These are phyloP conservation scores for Bradypodion ventrale DNA, from an alignment of 2,797 vertebrate species.

Conservation along the genomic window DNA sequence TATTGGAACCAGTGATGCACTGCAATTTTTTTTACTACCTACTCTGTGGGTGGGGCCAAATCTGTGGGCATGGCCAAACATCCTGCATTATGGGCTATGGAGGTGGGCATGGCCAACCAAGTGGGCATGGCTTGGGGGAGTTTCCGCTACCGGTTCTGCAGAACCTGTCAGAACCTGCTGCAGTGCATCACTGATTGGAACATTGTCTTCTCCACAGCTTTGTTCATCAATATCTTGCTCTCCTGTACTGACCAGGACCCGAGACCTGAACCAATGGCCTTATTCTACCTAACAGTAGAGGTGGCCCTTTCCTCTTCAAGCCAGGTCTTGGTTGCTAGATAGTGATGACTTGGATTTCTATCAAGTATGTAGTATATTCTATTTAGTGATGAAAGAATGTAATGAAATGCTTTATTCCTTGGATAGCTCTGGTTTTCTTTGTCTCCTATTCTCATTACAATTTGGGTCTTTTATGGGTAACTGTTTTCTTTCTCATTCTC, in stretches of 20 bases:
- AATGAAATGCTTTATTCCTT: neutral
- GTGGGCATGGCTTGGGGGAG: too few relatives aligned
- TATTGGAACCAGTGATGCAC: too few relatives aligned
- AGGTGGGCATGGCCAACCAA: too few relatives aligned
- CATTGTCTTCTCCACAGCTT: neutral
- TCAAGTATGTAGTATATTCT: neutral
- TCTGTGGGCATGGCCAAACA: too few relatives aligned
- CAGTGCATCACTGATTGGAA: too few relatives aligned
- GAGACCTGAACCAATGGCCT: neutral
- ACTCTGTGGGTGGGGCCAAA: too few relatives aligned
- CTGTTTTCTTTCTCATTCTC: slow-evolving; percentile 51
- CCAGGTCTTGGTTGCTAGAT: neutral
- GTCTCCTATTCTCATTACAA: neutral
- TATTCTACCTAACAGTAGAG: neutral
- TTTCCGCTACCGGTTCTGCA: too few relatives aligned
- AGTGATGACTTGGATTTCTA: neutral
- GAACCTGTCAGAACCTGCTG: too few relatives aligned
- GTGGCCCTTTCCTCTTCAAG: neutral
- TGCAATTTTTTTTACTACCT: too few relatives aligned
- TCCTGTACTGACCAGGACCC: too few relatives aligned
- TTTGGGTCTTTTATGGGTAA: slow-evolving; percentile 12
- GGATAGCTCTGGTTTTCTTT: neutral
- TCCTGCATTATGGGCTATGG: too few relatives aligned
- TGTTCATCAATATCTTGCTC: neutral
- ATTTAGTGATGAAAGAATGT: neutral